These are phyloP conservation scores for Hassar affinis DNA, from an alignment of 2,113 vertebrate genomes.

Conservation along the genomic window DNA sequence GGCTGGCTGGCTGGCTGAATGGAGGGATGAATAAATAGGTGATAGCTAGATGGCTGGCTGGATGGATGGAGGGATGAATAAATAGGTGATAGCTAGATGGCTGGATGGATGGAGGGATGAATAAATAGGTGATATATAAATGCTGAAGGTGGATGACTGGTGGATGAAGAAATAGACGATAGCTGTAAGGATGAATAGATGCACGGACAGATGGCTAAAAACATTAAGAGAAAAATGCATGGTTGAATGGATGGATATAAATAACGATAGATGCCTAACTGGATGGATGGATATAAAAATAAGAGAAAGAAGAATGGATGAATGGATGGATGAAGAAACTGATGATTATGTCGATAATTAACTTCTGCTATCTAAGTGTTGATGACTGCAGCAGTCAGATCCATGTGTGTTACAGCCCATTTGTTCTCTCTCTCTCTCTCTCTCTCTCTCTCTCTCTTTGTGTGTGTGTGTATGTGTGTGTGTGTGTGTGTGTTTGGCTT, in stretches of 20 bases:
- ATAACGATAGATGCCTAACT: no score
- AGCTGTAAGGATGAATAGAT: neutral
- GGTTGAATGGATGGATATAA: neutral
- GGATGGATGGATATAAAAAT: no score
- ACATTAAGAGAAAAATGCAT: neutral
- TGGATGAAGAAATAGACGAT: neutral
- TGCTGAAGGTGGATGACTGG: no score
- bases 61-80: no score
- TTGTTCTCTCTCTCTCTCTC: neutral
- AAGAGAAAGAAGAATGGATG: no score
- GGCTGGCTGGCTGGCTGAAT: no score
- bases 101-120: neutral
- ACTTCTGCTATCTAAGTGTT: neutral
- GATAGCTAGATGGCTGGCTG: no score
- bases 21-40: no score
- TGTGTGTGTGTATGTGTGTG: constrained; percentile 8
- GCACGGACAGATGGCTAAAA: neutral
- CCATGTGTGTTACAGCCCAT: neutral
- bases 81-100: no score
- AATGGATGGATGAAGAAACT: neutral
- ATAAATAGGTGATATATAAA: neutral
- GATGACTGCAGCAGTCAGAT: neutral
- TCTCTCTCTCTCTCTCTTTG: no score
- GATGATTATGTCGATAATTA: neutral
- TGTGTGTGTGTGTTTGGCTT: constrained; percentile 1